Evolutionary conservation across 2,888 invertebrate species (phyloP).

Genomic region (Pristionchus exspectatus): DNA sequence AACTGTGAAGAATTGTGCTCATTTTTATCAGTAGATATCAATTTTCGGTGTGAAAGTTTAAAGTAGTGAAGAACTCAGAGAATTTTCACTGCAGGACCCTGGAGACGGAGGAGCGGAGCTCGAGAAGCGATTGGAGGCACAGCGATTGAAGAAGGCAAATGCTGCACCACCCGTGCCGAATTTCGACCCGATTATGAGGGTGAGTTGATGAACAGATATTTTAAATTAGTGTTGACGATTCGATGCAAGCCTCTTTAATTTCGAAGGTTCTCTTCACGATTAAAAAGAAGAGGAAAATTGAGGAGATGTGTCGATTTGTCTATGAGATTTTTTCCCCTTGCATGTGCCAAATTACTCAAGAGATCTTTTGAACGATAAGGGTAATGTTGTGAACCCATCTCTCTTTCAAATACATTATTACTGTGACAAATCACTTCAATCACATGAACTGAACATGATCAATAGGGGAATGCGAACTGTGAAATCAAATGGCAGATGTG

Average conservation of each 20-base stretch:
- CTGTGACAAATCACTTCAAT: not conserved
- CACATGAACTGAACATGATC: not conserved
- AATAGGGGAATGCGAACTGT: not conserved
- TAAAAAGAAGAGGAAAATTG: no score
- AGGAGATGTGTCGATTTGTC: no score
- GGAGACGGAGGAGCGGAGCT: conserved; percentile 65
- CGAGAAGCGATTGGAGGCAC: conserved; percentile 65
- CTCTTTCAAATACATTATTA: not conserved
- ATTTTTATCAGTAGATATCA: no score
- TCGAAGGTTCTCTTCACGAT: no score
- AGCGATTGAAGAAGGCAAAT: conserved; percentile 61
- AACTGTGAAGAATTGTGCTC: no score
- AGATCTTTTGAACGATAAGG: no score
- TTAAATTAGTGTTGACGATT: no score
- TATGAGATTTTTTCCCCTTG: no score
- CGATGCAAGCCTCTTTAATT: no score
- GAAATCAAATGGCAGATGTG: not conserved
- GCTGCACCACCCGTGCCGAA: conserved; percentile 2
- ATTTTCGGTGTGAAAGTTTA: not conserved
- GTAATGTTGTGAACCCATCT: no score
- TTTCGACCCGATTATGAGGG: conserved; percentile 52
- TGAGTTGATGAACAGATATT: not conserved
- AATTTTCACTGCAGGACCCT: conserved; percentile 46
- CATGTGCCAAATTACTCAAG: no score
- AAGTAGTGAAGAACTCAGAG: not conserved